Base-by-base conservation (phyloP, 2,888 invertebrate genomes). In the Cecidostiba fungosa region DNA sequence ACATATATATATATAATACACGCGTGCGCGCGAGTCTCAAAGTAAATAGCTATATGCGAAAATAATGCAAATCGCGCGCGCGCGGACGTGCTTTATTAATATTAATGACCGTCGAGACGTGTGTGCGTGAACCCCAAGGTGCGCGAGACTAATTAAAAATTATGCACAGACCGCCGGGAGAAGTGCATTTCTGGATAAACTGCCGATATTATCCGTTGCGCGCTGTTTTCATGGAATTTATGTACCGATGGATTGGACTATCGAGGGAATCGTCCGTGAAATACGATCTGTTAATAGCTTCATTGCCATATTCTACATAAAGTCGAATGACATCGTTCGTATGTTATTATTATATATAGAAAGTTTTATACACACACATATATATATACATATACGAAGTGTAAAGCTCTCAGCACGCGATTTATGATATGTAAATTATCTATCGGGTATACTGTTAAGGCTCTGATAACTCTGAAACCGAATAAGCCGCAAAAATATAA, bases 61-160 rank as follows among this genome's bases (percentile, higher is more conserved):
- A 85, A 85, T 82, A 82, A 85, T 85, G 85, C 74, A 82, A 85
- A 85, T 82, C 29, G 70, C 50, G 23, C 29, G 70, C 50, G 23
- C n/a, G 50, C 50, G 54, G n/a, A 8, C n/a, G 54, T 8, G 39
- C 69, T 79, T 69, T 83, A 83, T 85, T 85, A 85, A 85, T 85
- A 85, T 85, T 85, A 82, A 83, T 85, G 80, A 76, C 43, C 29
- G 80, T 6, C 14, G 32, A 19, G 19, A 19, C 32, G 47, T 47
- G 62, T 0, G n/a, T 62, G 36, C 62, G 59, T n/a, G 39, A 16
- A 23, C 32, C 29, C 16, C 54, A 36, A 4, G 26, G 10, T 29
- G 26, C 43, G 36, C 36, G 8, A 14, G 29, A 26, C 47, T 70
- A 84, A 84, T 84, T 80, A 84, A 80, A 84, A 80, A 84, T 80